Evolutionary conservation across 2,888 invertebrate species (phyloP).

Genomic region (Thereva nobilitata): DNA sequence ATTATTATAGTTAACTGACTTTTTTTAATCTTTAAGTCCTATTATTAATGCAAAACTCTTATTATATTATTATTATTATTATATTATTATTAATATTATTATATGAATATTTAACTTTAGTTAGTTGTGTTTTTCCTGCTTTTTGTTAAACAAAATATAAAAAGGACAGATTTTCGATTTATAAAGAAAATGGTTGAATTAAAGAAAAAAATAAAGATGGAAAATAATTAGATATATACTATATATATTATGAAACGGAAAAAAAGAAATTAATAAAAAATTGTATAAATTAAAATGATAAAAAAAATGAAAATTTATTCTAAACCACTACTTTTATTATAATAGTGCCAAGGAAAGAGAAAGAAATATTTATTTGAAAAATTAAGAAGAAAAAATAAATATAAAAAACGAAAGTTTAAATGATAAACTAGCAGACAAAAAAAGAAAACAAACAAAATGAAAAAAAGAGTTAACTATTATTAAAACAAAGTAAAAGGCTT

Average conservation of each 20-base stretch:
- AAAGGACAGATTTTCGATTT: slow-evolving; percentile 33
- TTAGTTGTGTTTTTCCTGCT: slow-evolving; percentile 23
- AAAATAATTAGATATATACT: slow-evolving; percentile 8
- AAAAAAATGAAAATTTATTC: slow-evolving; percentile 10
- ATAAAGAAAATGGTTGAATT: slow-evolving; percentile 30
- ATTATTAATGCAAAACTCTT: slow-evolving; percentile 13
- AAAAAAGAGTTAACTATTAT: slow-evolving; percentile 32
- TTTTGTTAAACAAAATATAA: slow-evolving; percentile 35
- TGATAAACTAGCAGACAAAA: not conserved
- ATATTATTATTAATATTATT: too few relatives aligned
- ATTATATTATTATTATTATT: too few relatives aligned
- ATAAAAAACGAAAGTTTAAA: slow-evolving; percentile 7
- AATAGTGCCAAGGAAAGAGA: slow-evolving; percentile 25
- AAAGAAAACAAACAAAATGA: slow-evolving; percentile 11
- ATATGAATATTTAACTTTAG: slow-evolving; percentile 27
- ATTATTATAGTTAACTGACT: slow-evolving; percentile 31
- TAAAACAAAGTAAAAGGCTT: slow-evolving; percentile 16
- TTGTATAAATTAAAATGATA: slow-evolving; percentile 25
- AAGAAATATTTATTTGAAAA: slow-evolving; percentile 25
- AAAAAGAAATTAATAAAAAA: slow-evolving; percentile 2
- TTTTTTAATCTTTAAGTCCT: slow-evolving; percentile 29
- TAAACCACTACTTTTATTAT: slow-evolving; percentile 28
- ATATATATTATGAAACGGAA: slow-evolving; percentile 23
- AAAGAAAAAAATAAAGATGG: slow-evolving; percentile 16
- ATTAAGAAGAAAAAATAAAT: slow-evolving; percentile 17